Base-by-base conservation (phyloP, 1,140 invertebrate genomes). In the Sarcophaga bullata region DNA sequence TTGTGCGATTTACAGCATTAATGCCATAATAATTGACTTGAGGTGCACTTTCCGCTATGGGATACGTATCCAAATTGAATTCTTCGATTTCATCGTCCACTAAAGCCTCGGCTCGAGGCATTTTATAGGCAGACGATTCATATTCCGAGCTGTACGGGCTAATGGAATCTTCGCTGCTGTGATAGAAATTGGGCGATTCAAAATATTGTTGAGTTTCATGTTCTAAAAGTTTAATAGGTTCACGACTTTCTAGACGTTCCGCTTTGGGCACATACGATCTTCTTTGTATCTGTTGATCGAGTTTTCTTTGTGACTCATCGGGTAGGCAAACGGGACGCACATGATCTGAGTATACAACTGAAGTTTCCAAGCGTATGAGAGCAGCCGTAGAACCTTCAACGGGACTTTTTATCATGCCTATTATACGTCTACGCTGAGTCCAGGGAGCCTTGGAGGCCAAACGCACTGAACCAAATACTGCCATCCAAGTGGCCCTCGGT, bases 311-410 rank as follows among this genome's bases (percentile, higher is more conserved):
- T 62, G 89, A 85, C 48, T 91, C 90, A 46, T 91, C 91, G 0
- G 95, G 95, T 9, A 97, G 87, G 86, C 96, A 97, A 80, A 95
- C 93, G 3, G 96, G 96, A 52, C 96, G 91, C 3, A 97, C 94
- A 86, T 96, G 96, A 88, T 97, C 96, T 0, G 95, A 95, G 84
- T 94, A 94, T 54, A 91, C 92, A 0, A 97, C 92, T 0, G 95
- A 93, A 82, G 94, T 93, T 83, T 96, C 95, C 62, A 97, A 90
- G 86, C 96, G 95, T 8, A 97, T 92, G 49, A 98, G 89, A 2
- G 96, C 95, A 1, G 96, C 92, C 62, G 95, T 95, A 84, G 95
- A 97, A 10, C 96, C 96, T 90, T 97, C 96, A 0, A 97, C 95
- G 0, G 96, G 96, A 0, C 96, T 97, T 85, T 97, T 96, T 5